Percentiles rank a stretch among this genome's conserved stretches.
Evolutionary conservation across 2,797 vertebrate genomes (phyloP).

Genomic region (Rachycentron canadum): DNA sequence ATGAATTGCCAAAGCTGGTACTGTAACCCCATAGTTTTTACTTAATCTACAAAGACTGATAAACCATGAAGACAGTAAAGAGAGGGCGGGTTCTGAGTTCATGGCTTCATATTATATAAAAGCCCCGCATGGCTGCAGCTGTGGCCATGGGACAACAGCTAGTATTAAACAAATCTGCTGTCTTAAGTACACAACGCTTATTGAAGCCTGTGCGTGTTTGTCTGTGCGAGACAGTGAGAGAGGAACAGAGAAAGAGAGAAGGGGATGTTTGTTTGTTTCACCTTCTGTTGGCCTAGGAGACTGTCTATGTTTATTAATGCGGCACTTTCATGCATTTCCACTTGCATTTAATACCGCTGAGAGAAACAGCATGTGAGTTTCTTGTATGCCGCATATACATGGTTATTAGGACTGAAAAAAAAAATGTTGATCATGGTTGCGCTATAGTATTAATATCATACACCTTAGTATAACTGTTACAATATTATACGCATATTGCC

Average conservation of each 20-base stretch:
- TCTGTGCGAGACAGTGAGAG: not conserved
- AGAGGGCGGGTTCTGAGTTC: conserved; percentile 14
- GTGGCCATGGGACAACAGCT: conserved; percentile 42
- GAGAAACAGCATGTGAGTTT: not conserved
- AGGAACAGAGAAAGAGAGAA: not conserved
- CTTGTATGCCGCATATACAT: not conserved
- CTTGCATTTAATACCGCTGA: conserved; percentile 10
- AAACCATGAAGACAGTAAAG: not conserved
- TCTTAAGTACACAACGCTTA: conserved; percentile 47
- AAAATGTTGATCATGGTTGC: no score
- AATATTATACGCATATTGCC: not conserved
- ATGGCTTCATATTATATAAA: conserved; percentile 50
- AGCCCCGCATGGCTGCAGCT: conserved; percentile 33
- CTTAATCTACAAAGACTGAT: not conserved
- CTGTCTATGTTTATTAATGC: conserved; percentile 19
- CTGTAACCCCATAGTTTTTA: not conserved
- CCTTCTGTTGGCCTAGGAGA: not conserved
- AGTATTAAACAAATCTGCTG: conserved; percentile 53
- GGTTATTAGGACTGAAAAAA: no score
- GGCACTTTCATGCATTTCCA: not conserved
- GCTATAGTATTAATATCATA: not conserved
- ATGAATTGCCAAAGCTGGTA: not conserved
- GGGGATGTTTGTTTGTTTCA: conserved; percentile 32
- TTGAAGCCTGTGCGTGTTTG: conserved; percentile 21
- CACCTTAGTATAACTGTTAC: not conserved